Conservation (phyloP, 2,113 vertebrate genomes). For the Brienomyrus brachyistius region DNA sequence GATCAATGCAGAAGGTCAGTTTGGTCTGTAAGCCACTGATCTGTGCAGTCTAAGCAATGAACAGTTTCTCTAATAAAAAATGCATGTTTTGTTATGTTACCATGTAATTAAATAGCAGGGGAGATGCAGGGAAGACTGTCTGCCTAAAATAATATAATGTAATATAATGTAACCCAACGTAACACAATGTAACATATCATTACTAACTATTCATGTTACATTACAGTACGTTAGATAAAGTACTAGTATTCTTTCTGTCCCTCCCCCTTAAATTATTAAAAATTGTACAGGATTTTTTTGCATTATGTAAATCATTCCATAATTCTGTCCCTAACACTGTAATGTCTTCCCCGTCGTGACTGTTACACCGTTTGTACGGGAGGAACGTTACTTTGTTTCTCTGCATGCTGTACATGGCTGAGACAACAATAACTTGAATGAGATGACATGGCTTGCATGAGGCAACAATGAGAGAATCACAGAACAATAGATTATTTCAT, state of each 20-base stretch:
- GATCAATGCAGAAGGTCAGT: background rate
- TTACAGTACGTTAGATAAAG: background rate
- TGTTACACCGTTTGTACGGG: background rate
- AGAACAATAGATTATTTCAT: background rate
- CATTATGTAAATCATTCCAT: background rate
- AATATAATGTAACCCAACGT: background rate
- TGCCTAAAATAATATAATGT: background rate
- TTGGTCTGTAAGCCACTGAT: background rate
- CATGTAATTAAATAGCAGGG: background rate
- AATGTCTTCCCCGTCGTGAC: background rate
- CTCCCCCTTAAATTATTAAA: no score
- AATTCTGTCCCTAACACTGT: background rate
- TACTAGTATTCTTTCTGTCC: background rate
- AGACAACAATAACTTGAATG: background rate
- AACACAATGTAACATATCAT: background rate
- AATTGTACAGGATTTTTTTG: background rate
- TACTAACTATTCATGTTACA: background rate
- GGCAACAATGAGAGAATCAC: background rate
- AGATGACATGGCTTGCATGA: background rate
- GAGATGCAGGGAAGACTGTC: background rate
- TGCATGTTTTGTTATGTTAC: background rate
- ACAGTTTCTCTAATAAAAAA: background rate
- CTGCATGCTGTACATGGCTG: background rate
- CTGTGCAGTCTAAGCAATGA: background rate
- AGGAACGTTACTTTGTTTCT: background rate